A percentile compares a stretch with the other conserved stretches of the same genome.
phyloP scores from a whole-genome alignment of 2,888 invertebrate species.

The Dusona sp. region DNA sequence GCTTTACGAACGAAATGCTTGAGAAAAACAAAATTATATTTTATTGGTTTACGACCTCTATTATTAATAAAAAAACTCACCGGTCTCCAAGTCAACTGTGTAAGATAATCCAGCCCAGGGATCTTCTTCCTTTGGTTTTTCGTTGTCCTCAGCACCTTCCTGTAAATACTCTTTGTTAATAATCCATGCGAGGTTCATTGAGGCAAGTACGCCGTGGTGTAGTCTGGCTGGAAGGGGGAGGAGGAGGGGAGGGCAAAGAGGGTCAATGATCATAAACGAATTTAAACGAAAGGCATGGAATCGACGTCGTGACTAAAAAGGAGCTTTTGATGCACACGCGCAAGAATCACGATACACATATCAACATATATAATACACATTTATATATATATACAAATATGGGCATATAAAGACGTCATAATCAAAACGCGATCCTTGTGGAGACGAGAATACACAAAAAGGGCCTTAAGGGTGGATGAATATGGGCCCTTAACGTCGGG shows the following conservation, averaged over 20 bases:
- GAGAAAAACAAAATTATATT: constrained; percentile 19
- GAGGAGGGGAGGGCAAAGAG: not conserved
- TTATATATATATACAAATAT: not conserved
- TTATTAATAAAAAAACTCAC: constrained; percentile 86
- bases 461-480: constrained; percentile 76
- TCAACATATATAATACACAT: not conserved
- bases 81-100: constrained; percentile 94
- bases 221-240: not conserved
- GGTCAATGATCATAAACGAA: constrained; percentile 34
- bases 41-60: not conserved
- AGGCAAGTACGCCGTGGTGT: not conserved
- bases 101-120: constrained; percentile 94
- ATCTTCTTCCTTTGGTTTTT: constrained; percentile 86
- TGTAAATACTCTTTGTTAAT: constrained; percentile 69
- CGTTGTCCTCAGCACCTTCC: constrained; percentile 77
- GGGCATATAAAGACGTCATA: constrained; percentile 67
- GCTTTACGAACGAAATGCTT: not conserved
- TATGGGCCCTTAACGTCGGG: constrained; percentile 65
- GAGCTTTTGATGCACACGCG: constrained; percentile 20
- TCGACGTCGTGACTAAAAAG: constrained; percentile 75
- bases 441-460: constrained; percentile 68
- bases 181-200: not conserved
- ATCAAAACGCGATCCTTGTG: constrained; percentile 61
- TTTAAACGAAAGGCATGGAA: constrained; percentile 21
- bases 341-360: not conserved